Evolutionary conservation across 2,113 vertebrate species (phyloP).

Genomic region (Mormyrus lacerda): DNA sequence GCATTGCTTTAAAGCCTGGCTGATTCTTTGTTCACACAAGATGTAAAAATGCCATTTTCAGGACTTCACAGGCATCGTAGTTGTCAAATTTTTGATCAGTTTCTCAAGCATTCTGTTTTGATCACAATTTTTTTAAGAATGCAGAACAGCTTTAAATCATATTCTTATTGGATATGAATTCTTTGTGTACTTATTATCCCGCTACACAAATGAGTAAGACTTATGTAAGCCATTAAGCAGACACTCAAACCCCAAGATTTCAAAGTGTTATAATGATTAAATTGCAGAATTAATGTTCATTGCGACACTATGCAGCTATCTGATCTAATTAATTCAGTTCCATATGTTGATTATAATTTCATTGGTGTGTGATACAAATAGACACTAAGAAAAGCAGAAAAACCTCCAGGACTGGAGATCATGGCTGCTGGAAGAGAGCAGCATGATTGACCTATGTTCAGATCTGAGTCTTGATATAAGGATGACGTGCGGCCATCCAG

Average conservation of each 20-base stretch:
- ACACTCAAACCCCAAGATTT: neutral
- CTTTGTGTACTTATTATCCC: neutral
- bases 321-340: neutral
- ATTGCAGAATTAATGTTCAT: neutral
- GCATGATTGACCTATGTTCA: constrained; percentile 21
- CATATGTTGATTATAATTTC: neutral
- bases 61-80: neutral
- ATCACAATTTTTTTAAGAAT: neutral
- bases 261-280: neutral
- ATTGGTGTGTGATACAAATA: neutral
- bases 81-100: neutral
- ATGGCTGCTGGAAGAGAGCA: neutral
- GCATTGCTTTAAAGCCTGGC: neutral
- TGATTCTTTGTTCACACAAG: neutral
- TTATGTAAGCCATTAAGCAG: neutral
- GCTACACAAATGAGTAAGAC: neutral
- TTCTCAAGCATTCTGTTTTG: neutral
- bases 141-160: neutral
- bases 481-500: constrained; percentile 18
- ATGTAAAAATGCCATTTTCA: neutral
- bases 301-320: neutral
- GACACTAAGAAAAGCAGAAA: neutral
- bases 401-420: neutral
- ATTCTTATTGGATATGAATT: neutral
- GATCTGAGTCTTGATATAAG: constrained; percentile 15